A percentile compares a stretch with the other conserved stretches of the same genome.
phyloP scores from a whole-genome alignment of 1,140 invertebrate species.

The Dendrolimus kikuchii region DNA sequence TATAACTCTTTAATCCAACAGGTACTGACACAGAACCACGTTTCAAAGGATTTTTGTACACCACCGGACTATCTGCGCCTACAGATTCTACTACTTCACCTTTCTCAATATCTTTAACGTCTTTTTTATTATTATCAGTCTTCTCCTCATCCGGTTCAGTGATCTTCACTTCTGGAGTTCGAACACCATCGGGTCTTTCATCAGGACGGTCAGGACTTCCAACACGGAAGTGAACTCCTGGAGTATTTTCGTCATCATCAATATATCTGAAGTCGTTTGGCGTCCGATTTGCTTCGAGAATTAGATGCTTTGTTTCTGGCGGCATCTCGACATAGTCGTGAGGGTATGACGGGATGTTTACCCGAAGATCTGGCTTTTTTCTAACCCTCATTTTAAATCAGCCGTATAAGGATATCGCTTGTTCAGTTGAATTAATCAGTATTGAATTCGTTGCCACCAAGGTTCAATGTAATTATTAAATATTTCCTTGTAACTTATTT shows the following conservation, averaged over 20 bases:
- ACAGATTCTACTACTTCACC: conserved; percentile 1
- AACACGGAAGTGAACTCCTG: conserved; percentile 3
- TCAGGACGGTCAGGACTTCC: conserved; percentile 2
- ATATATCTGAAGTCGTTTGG: conserved; percentile 35
- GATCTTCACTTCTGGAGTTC: conserved; percentile 45
- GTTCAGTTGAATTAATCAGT: conserved; percentile 3
- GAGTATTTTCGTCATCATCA: conserved; percentile 24
- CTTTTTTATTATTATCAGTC: conserved; percentile 11
- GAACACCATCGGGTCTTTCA: conserved; percentile 1
- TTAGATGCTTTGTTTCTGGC: conserved; percentile 19
- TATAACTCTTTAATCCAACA: conserved; percentile 13
- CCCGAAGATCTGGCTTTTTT: conserved; percentile 50
- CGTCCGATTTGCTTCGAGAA: conserved; percentile 23
- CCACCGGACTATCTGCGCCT: conserved; percentile 19
- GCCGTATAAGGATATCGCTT: conserved; percentile 7
- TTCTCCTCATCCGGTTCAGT: conserved; percentile 16
- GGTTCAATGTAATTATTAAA: too few relatives aligned
- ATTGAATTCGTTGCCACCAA: not conserved
- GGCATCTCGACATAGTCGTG: conserved; percentile 60
- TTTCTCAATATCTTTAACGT: conserved; percentile 3
- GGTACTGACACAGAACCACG: conserved; percentile 19
- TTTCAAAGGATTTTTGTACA: conserved; percentile 19
- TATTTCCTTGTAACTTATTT: too few relatives aligned
- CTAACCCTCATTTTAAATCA: conserved; percentile 32
- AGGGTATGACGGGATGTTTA: conserved; percentile 52